A percentile compares a stretch with the other conserved stretches of the same genome.
Conservation (phyloP, 2,888 invertebrate genomes). For the Ceramica pisi region DNA sequence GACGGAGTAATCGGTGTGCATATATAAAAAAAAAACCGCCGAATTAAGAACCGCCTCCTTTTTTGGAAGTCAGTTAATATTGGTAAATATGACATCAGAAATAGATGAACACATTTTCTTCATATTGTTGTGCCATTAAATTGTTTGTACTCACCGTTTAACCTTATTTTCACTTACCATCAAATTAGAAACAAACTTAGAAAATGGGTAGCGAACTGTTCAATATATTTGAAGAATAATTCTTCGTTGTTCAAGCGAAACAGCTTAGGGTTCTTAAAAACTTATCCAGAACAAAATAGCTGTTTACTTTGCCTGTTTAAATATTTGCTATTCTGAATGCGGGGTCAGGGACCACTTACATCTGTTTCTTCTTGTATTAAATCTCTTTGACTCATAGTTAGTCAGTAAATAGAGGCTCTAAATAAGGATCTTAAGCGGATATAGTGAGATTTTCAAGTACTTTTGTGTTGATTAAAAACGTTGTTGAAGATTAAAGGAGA, state of each 20-base stretch:
- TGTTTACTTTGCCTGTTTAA: constrained; percentile 53
- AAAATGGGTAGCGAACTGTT: not conserved
- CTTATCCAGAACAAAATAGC: constrained; percentile 55
- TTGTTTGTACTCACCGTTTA: not conserved
- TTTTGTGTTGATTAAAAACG: constrained; percentile 3
- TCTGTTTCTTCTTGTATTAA: constrained; percentile 9
- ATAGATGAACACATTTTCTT: not conserved
- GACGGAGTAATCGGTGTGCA: too few species aligned
- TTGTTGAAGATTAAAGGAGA: not conserved
- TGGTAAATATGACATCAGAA: too few species aligned
- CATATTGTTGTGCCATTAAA: not conserved
- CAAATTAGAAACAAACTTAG: not conserved
- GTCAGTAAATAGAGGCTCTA: constrained; percentile 1
- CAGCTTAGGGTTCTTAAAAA: constrained; percentile 48
- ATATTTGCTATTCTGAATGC: constrained; percentile 21
- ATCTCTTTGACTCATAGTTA: constrained; percentile 17
- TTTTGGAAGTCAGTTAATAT: too few species aligned
- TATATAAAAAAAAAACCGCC: too few species aligned
- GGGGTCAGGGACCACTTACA: not conserved
- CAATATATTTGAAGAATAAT: constrained; percentile 27
- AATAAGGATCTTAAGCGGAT: not conserved
- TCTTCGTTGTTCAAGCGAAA: constrained; percentile 20
- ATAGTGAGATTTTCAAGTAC: not conserved
- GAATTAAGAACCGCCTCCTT: too few species aligned
- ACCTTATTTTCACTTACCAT: too few species aligned